Conservation (phyloP, 2,888 invertebrate genomes). For the Boloria euphrosyne region DNA sequence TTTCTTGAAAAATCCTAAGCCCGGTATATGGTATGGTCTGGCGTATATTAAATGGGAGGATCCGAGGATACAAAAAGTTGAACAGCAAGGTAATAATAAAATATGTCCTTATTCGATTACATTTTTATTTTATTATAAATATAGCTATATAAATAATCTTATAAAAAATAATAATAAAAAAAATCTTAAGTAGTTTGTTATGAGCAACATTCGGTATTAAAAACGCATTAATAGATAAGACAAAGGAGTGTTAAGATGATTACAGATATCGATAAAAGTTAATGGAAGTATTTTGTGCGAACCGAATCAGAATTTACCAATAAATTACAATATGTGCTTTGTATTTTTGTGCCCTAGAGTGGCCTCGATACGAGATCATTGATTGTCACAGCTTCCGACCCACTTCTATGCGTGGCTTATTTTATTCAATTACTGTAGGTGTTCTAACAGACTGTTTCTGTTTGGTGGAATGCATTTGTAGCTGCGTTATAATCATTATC, state of each 20-base stretch:
- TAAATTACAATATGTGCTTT: constrained; percentile 15
- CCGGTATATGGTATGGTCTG: constrained; percentile 91
- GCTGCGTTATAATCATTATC: neutral
- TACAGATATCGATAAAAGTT: neutral
- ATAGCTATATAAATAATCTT: no score
- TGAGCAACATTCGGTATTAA: no score
- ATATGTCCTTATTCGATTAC: no score
- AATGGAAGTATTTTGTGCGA: neutral
- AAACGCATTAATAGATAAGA: no score
- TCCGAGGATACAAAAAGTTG: constrained; percentile 86
- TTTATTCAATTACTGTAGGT: constrained; percentile 32
- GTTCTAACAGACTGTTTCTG: constrained; percentile 3
- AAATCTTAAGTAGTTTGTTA: no score
- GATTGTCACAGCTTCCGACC: constrained; percentile 52
- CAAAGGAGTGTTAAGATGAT: no score
- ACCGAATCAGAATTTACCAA: constrained; percentile 2
- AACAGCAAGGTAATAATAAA: constrained; percentile 86
- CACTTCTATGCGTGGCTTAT: constrained; percentile 36
- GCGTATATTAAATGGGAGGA: constrained; percentile 90
- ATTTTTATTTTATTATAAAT: no score
- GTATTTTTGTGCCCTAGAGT: constrained; percentile 35
- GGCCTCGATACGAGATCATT: constrained; percentile 44
- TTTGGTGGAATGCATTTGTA: neutral
- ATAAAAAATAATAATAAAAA: no score
- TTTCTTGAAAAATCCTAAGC: constrained; percentile 84